Evolutionary conservation across 2,797 vertebrate species (phyloP), one percentile per base, ranked within the genome.

Genomic region (Australoheros facetus): DNA sequence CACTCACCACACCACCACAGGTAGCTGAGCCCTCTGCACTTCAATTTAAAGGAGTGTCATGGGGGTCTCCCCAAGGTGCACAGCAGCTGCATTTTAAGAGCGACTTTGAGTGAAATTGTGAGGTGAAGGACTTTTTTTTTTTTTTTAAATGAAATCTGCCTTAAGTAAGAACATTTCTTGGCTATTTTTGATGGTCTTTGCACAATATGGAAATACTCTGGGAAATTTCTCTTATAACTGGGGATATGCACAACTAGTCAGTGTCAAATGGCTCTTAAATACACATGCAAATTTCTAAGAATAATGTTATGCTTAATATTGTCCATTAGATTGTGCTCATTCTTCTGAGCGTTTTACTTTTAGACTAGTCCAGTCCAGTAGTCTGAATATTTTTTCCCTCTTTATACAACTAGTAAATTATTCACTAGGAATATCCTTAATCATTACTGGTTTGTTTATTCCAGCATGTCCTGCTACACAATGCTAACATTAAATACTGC

Each of bases 11-110:
- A 83, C 59, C 79, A 82, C 75, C 74, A 28, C 69, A 87, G 84
- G 85, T 76, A 85, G 60, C 78, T 28, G 34, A 79, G 51, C 71
- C 39, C 54, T 69, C 77, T 77, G 73, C 75, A 78, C 82, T 85
- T 86, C 60, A 80, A 64, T 89, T 85, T 89, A 92, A 91, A 87
- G 69, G 79, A 85, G 82, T 88, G 82, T 85, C 85, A 87, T 28
- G 56, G 74, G 70, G 79, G 70, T 87, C 70, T 87, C 79, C 83
- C 78, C 1, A 19, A 77, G 82, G 87, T 85, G 75, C 53, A 74
- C 26, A 59, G 75, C 28, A 71, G 80, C 56, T 78, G 56, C 48
- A 75, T 75, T 85, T 77, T 75, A 37, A 88, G 78, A 76, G 56
- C 79, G 75, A 86, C 78, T 87, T 85, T 83, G 71, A 85, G 39